Conservation (phyloP, 2,888 invertebrate genomes). For the Temnothorax rugatulus region DNA sequence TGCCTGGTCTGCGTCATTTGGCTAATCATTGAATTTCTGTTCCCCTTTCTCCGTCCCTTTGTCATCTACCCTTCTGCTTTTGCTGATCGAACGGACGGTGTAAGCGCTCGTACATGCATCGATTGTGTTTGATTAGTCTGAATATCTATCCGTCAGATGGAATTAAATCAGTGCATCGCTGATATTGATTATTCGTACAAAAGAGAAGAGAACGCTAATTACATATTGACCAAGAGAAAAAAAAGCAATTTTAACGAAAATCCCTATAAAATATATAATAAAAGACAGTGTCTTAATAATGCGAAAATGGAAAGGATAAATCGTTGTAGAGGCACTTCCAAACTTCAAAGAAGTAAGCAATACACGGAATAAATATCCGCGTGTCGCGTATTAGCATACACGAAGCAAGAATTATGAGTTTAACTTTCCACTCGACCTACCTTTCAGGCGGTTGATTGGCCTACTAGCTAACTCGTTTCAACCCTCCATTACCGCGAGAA, state of each 20-base stretch:
- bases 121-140: constrained; percentile 23
- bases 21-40: constrained; percentile 67
- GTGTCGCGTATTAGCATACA: constrained; percentile 48
- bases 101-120: constrained; percentile 36
- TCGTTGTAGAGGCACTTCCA: not conserved
- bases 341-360: not conserved
- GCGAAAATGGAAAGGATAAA: not conserved
- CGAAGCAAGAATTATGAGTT: constrained; percentile 59
- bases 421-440: constrained; percentile 76
- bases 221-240: not conserved
- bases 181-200: not conserved
- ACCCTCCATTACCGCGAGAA: constrained; percentile 69
- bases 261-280: not conserved
- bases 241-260: not conserved
- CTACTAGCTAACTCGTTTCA: constrained; percentile 71
- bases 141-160: not conserved
- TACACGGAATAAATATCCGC: constrained; percentile 18
- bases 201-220: not conserved
- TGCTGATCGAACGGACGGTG: constrained; percentile 23
- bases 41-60: constrained; percentile 30
- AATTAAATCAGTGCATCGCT: constrained; percentile 12
- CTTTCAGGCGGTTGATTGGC: constrained; percentile 67
- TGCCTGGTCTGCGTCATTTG: constrained; percentile 64
- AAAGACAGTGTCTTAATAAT: not conserved
- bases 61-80: constrained; percentile 26